Evolutionary conservation across 2,113 vertebrate genomes (phyloP).

Genomic region (Euleptes europaea): DNA sequence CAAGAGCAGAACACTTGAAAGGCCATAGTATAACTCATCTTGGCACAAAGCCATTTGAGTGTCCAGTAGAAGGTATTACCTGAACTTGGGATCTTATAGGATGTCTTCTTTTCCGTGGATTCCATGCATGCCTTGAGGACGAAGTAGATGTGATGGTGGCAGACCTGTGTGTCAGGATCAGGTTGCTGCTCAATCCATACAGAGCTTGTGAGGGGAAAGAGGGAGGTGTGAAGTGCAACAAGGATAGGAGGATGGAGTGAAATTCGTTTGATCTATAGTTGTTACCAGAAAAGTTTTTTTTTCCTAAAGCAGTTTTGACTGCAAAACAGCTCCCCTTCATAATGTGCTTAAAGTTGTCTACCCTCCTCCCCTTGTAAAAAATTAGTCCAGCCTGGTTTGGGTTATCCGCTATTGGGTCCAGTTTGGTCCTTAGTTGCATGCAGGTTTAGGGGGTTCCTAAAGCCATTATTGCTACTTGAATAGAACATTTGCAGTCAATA

Average conservation of each 20-base stretch:
- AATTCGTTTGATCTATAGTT: not conserved
- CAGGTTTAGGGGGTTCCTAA: no score
- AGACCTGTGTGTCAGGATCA: not conserved
- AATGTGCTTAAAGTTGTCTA: no score
- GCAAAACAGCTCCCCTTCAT: no score
- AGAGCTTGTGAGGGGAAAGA: not conserved
- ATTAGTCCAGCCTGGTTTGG: no score
- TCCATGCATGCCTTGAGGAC: not conserved
- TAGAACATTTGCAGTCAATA: no score
- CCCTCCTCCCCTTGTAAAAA: no score
- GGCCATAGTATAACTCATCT: constrained; percentile 97
- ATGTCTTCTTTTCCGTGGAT: not conserved
- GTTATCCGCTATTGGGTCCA: no score
- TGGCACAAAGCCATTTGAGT: constrained; percentile 96
- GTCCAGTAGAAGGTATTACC: constrained; percentile 89
- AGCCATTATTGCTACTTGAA: no score
- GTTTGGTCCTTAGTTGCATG: no score
- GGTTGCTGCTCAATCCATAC: not conserved
- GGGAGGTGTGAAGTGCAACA: not conserved
- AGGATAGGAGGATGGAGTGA: not conserved
- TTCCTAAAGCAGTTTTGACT: no score
- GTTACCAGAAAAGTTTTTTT: no score
- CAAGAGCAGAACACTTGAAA: constrained; percentile 95
- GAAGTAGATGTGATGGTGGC: not conserved
- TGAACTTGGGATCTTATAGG: not conserved